A percentile compares a stretch with the other conserved stretches of the same genome.
Evolutionary conservation across 2,113 vertebrate species (phyloP).

Genomic region (Mixornis gularis): DNA sequence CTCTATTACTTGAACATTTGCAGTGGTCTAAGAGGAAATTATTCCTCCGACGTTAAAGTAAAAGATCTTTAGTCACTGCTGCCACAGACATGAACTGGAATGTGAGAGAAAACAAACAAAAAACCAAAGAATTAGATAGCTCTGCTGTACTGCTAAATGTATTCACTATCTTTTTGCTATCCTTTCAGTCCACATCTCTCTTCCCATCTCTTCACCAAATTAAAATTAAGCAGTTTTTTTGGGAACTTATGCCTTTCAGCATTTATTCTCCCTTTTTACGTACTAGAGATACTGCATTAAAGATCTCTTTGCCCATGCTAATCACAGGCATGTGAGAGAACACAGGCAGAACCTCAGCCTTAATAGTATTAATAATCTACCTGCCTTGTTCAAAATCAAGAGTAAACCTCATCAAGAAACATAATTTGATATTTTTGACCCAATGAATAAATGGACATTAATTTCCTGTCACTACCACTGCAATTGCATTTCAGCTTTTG

Average conservation of each 20-base stretch:
- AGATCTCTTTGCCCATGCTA: rapidly evolving
- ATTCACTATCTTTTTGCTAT: neutral
- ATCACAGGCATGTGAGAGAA: neutral
- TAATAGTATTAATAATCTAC: neutral
- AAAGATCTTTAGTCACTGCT: neutral
- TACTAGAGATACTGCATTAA: neutral
- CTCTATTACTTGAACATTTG: neutral
- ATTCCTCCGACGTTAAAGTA: neutral
- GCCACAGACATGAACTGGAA: neutral
- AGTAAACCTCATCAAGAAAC: neutral
- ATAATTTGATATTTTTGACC: neutral
- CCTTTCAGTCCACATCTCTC: neutral
- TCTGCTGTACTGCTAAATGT: neutral
- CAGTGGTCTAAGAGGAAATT: neutral
- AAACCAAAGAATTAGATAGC: neutral
- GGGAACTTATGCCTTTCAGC: neutral
- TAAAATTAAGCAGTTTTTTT: neutral
- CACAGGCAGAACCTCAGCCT: neutral
- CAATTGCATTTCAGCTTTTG: neutral
- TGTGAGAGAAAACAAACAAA: neutral
- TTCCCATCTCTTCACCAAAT: neutral
- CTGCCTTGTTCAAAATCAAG: neutral
- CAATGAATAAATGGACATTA: neutral
- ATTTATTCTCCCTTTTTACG: neutral
- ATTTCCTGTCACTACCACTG: neutral